Conservation (phyloP, 2,113 vertebrate genomes). For the Opisthocomus hoazin region DNA sequence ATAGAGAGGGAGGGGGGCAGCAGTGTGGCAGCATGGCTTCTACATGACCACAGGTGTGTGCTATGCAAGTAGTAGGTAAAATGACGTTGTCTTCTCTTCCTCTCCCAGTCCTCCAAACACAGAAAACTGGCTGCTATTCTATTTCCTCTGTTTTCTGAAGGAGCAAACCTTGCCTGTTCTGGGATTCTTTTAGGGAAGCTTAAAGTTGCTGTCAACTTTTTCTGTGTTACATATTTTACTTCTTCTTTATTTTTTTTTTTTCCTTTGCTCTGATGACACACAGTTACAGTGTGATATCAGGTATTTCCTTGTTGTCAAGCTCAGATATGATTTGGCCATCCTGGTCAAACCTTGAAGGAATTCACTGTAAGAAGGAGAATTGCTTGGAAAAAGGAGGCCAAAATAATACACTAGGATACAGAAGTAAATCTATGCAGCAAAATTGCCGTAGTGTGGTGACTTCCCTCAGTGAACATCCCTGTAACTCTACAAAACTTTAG, state of each 20-base stretch:
- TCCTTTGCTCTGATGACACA: background rate
- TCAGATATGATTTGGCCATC: background rate
- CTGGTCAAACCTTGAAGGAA: background rate
- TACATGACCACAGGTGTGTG: background rate
- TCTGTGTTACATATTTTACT: background rate
- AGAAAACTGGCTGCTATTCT: background rate
- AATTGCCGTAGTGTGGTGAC: background rate
- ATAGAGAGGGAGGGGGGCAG: background rate
- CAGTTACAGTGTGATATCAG: background rate
- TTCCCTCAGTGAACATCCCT: background rate
- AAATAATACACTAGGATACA: background rate
- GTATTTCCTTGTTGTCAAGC: background rate
- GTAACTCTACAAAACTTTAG: background rate
- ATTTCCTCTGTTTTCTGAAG: background rate
- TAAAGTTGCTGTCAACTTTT: background rate
- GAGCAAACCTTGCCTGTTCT: background rate
- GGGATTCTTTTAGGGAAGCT: background rate
- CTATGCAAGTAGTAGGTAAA: background rate
- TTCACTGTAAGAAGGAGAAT: background rate
- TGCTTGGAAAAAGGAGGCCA: background rate
- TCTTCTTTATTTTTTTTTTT: background rate
- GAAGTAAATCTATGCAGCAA: background rate
- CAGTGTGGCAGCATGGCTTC: background rate
- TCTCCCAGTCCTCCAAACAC: background rate
- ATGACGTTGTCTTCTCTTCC: background rate